These are phyloP conservation scores for Schizaphis graminum DNA, from an alignment of 2,888 invertebrate species.

Conservation along the genomic window DNA sequence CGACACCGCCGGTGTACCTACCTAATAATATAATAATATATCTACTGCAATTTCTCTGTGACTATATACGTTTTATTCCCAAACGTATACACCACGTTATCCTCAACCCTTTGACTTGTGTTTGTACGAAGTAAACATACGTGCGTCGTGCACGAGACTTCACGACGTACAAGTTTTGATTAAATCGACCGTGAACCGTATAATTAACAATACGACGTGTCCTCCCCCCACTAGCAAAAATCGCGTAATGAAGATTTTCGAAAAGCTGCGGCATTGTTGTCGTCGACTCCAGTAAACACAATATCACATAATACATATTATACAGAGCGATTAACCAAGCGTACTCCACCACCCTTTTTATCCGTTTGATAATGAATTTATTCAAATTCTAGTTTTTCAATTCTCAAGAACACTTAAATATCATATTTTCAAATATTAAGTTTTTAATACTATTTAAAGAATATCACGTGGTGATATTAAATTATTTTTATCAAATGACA, in stretches of 20 bases:
- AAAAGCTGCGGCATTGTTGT: background rate
- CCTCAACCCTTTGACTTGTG: conserved; percentile 35
- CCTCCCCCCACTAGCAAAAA: conserved; percentile 21
- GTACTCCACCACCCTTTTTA: background rate
- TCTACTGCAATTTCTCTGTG: background rate
- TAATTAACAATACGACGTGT: conserved; percentile 11
- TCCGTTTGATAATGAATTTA: background rate
- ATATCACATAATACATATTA: background rate
- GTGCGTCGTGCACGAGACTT: background rate
- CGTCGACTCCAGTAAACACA: background rate
- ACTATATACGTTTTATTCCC: background rate
- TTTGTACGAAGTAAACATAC: conserved; percentile 12
- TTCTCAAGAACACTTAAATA: background rate
- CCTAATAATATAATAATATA: background rate
- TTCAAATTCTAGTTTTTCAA: background rate
- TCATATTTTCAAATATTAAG: background rate
- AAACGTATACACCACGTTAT: background rate
- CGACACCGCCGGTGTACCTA: background rate
- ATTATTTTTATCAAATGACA: background rate
- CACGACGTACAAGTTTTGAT: conserved; percentile 11
- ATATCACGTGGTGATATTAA: background rate
- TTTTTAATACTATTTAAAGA: background rate
- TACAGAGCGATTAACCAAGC: background rate
- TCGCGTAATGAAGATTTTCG: conserved; percentile 29
- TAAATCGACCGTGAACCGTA: conserved; percentile 48